Percentiles rank a stretch among this genome's conserved stretches.
phyloP scores from a whole-genome alignment of 2,888 invertebrate species.

The Exephanes ischioxanthus region DNA sequence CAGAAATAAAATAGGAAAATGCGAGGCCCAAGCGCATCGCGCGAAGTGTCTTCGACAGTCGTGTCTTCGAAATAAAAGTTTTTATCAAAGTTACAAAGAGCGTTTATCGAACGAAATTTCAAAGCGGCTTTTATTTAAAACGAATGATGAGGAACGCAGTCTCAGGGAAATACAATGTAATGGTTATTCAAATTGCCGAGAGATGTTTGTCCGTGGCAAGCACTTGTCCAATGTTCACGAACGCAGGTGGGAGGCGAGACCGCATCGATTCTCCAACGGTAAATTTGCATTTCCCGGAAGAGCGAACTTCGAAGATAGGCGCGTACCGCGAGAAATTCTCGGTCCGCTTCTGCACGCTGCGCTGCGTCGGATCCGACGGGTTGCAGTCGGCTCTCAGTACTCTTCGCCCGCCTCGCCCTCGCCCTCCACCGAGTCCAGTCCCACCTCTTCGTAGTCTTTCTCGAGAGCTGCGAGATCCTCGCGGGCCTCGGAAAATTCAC shows the following conservation, averaged over 20 bases:
- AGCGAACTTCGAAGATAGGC: neutral
- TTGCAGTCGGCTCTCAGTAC: conserved; percentile 69
- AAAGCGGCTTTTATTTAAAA: conserved; percentile 22
- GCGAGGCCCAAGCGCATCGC: conserved; percentile 12
- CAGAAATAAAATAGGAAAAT: neutral
- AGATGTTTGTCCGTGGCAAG: conserved; percentile 25
- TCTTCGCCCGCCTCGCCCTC: conserved; percentile 79
- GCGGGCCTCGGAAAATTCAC: conserved; percentile 87
- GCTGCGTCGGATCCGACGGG: conserved; percentile 20
- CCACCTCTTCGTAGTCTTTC: conserved; percentile 85
- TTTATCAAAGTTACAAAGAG: conserved; percentile 49
- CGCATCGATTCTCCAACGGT: neutral
- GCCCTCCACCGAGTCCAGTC: conserved; percentile 84
- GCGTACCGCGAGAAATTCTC: conserved; percentile 12
- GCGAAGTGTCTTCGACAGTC: conserved; percentile 60
- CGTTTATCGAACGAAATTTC: conserved; percentile 33
- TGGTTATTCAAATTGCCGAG: conserved; percentile 15
- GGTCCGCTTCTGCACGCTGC: neutral
- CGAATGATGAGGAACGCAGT: neutral
- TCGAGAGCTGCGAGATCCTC: conserved; percentile 86
- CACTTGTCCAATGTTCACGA: conserved; percentile 42
- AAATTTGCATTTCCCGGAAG: conserved; percentile 42
- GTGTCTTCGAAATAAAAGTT: conserved; percentile 62
- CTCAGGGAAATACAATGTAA: conserved; percentile 16
- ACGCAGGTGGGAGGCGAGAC: neutral